Evolutionary conservation across 1,140 invertebrate species (phyloP).

Genomic region (Penaeus chinensis): DNA sequence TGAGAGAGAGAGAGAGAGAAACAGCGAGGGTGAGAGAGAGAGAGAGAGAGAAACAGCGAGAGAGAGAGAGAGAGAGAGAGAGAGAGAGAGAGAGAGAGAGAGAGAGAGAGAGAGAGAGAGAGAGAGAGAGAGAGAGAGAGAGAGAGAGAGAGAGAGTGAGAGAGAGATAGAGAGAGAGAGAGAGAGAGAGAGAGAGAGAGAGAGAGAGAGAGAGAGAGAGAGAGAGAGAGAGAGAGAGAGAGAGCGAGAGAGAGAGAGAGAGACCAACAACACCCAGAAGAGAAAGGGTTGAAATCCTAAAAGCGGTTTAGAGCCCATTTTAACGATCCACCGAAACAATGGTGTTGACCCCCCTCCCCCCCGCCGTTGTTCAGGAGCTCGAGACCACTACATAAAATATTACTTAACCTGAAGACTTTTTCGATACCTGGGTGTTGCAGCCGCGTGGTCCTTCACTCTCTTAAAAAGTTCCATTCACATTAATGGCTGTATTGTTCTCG

Average conservation of each 20-base stretch:
- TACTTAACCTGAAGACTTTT: too few relatives aligned
- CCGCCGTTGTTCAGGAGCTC: too few relatives aligned
- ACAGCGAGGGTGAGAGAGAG: slow-evolving; percentile 8
- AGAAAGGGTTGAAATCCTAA: not conserved
- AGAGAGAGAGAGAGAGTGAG: not conserved
- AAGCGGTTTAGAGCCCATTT: not conserved
- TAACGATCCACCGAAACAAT: too few relatives aligned
- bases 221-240: slow-evolving; percentile 26
- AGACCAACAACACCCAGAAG: not conserved
- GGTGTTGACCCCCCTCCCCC: too few relatives aligned
- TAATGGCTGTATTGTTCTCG: too few relatives aligned
- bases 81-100: not conserved
- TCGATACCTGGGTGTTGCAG: too few relatives aligned
- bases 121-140: too few relatives aligned
- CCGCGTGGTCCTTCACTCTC: too few relatives aligned
- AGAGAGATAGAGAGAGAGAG: too few relatives aligned
- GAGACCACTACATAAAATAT: too few relatives aligned
- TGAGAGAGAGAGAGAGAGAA: slow-evolving; percentile 10
- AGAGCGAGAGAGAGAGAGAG: not conserved
- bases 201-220: not conserved
- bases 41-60: slow-evolving; percentile 12
- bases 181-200: not conserved
- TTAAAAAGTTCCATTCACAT: too few relatives aligned
- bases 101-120: too few relatives aligned
- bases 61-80: not conserved